Evolutionary conservation across 2,113 vertebrate species (phyloP).

Genomic region (Labrus mixtus): DNA sequence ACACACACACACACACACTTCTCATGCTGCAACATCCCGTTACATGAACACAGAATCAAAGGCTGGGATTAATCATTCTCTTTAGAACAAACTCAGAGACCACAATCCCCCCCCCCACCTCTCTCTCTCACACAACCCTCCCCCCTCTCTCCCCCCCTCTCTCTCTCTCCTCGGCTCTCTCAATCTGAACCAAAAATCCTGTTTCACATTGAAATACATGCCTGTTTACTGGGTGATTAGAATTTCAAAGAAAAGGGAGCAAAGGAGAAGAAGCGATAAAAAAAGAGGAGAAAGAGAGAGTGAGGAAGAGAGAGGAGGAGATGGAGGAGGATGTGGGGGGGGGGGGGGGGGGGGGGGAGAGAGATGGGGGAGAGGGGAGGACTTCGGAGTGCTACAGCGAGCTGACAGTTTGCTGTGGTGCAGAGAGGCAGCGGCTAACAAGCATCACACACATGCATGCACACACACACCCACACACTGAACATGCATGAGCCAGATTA

Average conservation of each 20-base stretch:
- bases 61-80: conserved; percentile 76
- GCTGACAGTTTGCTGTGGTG: conserved; percentile 71
- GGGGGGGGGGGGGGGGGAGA: conserved; percentile 47
- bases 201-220: conserved; percentile 65
- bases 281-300: background rate
- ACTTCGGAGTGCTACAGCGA: conserved; percentile 67
- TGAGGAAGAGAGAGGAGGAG: background rate
- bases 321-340: conserved; percentile 29
- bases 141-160: background rate
- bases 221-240: conserved; percentile 69
- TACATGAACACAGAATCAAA: conserved; percentile 75
- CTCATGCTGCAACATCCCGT: conserved; percentile 61
- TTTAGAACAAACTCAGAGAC: conserved; percentile 71
- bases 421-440: conserved; percentile 65
- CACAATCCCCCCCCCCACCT: conserved; percentile 29
- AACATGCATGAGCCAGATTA: conserved; percentile 57
- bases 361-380: conserved; percentile 46
- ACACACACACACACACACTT: conserved; percentile 18
- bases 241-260: conserved; percentile 64
- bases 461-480: conserved; percentile 47
- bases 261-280: conserved; percentile 1
- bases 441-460: conserved; percentile 67
- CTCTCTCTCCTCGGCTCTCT: conserved; percentile 34
- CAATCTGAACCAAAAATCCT: conserved; percentile 66
- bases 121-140: background rate